phyloP scores from a whole-genome alignment of 2,888 invertebrate species.

The Anthoptus insignis region DNA sequence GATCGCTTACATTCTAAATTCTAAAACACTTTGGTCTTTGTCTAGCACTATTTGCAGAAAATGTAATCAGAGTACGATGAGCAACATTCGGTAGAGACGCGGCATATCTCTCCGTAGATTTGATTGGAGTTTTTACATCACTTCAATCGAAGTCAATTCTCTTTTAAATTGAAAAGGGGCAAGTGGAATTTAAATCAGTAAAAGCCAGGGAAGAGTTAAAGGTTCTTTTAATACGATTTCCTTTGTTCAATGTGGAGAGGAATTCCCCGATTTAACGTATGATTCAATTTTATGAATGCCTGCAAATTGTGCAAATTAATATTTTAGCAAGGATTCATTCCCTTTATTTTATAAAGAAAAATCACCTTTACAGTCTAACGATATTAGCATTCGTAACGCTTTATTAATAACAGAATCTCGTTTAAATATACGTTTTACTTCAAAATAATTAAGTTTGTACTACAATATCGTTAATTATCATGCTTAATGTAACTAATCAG shows the following conservation, averaged over 20 bases:
- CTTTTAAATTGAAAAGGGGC: slow-evolving; percentile 12
- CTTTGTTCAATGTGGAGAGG: background rate
- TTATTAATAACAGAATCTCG: no score
- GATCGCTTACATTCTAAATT: no score
- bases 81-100: background rate
- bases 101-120: slow-evolving; percentile 15
- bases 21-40: no score
- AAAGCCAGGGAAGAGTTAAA: slow-evolving; percentile 12
- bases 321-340: no score
- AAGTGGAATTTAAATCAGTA: slow-evolving; percentile 13
- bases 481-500: no score
- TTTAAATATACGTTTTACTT: no score
- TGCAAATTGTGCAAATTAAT: background rate
- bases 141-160: slow-evolving; percentile 22
- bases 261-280: background rate
- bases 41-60: background rate
- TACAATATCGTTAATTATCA: no score
- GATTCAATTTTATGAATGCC: background rate
- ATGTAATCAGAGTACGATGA: slow-evolving; percentile 16
- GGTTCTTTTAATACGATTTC: slow-evolving; percentile 3
- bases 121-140: slow-evolving; percentile 17
- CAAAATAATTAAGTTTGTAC: no score
- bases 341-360: no score
- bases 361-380: no score
- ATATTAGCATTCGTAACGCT: no score